phyloP scores from a whole-genome alignment of 2,113 vertebrate species.

The Phasianus colchicus region DNA sequence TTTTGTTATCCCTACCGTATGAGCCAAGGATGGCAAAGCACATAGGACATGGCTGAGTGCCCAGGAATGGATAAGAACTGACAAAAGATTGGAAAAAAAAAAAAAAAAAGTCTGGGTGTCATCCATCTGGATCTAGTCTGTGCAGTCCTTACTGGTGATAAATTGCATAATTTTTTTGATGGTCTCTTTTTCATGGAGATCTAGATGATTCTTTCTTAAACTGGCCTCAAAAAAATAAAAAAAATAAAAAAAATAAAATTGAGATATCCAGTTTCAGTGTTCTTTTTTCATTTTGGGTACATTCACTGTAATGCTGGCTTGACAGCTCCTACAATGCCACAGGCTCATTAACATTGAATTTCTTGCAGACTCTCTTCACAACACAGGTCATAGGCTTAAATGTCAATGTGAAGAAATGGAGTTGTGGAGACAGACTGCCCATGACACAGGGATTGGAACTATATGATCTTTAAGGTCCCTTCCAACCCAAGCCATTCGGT shows the following conservation, averaged over 20 bases:
- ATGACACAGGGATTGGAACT: too few relatives aligned
- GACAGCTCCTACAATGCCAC: neutral
- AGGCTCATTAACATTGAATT: neutral
- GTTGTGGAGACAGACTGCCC: neutral
- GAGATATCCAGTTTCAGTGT: neutral
- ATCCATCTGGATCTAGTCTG: neutral
- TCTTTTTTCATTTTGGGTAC: neutral
- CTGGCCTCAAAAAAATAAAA: neutral
- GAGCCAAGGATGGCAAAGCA: neutral
- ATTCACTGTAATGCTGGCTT: neutral
- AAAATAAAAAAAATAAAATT: neutral
- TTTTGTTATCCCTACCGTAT: neutral
- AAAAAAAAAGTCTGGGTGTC: neutral
- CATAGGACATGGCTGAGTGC: neutral
- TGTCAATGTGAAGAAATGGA: neutral
- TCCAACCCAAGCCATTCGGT: too few relatives aligned
- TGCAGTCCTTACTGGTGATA: neutral
- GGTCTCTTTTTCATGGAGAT: neutral
- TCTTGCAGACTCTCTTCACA: neutral
- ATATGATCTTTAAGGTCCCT: too few relatives aligned
- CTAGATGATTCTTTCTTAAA: neutral
- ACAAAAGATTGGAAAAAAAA: neutral
- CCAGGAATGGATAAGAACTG: neutral
- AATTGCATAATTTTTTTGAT: neutral
- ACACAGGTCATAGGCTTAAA: neutral